Percentiles rank a stretch among this genome's conserved stretches.
phyloP scores from a whole-genome alignment of 2,113 vertebrate genomes.

The Ameiurus melas region DNA sequence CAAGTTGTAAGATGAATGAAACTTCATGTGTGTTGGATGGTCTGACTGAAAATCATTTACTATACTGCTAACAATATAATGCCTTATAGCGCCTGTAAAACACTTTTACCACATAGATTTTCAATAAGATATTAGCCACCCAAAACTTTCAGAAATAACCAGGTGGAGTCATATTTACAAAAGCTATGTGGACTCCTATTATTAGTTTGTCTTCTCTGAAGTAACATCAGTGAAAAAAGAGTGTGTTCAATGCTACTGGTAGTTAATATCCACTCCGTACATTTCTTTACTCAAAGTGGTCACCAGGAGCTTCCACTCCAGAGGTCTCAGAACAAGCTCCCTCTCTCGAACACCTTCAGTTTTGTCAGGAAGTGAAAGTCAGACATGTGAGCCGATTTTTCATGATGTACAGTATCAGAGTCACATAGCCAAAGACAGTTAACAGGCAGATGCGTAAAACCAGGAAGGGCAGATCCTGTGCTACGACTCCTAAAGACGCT shows the following conservation, averaged over 20 bases:
- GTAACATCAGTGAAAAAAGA: neutral
- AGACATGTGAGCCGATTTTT: conserved; percentile 76
- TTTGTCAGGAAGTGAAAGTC: conserved; percentile 71
- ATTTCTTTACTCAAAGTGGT: neutral
- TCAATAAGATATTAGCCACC: no score
- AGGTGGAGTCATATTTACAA: no score
- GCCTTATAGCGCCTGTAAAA: no score
- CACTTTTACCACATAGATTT: no score
- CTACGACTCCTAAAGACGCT: conserved; percentile 61
- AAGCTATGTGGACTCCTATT: neutral
- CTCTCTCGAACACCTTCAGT: conserved; percentile 65
- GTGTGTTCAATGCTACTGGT: neutral
- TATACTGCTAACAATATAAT: no score
- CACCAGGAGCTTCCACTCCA: neutral
- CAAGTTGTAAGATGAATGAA: neutral
- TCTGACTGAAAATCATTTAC: neutral
- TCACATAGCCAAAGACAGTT: conserved; percentile 67
- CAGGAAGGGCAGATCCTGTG: conserved; percentile 80
- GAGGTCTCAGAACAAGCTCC: conserved; percentile 67
- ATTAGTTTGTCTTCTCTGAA: neutral
- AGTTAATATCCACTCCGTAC: neutral
- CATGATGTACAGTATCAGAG: conserved; percentile 73
- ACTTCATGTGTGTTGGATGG: neutral
- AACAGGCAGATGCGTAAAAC: conserved; percentile 73
- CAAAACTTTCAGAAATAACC: no score